These are phyloP conservation scores for Semibalanus balanoides DNA, from an alignment of 1,140 invertebrate species.

Conservation along the genomic window DNA sequence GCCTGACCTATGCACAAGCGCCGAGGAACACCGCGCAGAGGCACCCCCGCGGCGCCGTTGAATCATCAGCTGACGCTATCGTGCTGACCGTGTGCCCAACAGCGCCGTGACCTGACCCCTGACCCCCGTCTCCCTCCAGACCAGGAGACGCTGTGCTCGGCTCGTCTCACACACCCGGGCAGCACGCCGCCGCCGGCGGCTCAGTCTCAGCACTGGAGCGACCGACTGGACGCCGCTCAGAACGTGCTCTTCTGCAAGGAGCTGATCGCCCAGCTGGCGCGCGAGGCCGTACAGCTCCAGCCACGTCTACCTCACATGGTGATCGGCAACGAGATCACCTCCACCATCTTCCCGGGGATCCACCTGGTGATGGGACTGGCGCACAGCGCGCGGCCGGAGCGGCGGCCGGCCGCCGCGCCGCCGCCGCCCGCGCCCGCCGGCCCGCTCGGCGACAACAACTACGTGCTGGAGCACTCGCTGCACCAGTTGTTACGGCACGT, in stretches of 20 bases:
- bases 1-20: no score
- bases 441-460: constrained; percentile 41
- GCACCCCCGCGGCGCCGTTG: no score
- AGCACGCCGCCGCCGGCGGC: constrained; percentile 24
- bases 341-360: constrained; percentile 83
- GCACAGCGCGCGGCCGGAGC: constrained; percentile 32
- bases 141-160: background rate
- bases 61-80: background rate
- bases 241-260: constrained; percentile 97
- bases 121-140: constrained; percentile 5
- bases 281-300: constrained; percentile 84
- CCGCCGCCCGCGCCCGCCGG: background rate
- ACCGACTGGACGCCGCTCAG: constrained; percentile 86
- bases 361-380: constrained; percentile 50
- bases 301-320: constrained; percentile 90
- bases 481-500: constrained; percentile 84
- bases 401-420: background rate
- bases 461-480: constrained; percentile 87
- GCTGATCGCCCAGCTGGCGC: constrained; percentile 81
- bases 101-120: constrained; percentile 10
- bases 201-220: constrained; percentile 78
- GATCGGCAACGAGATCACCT: constrained; percentile 91
- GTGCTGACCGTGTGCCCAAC: background rate
- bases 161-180: background rate
- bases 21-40: no score